phyloP scores from a whole-genome alignment of 1,140 invertebrate species.

The Dendrolimus kikuchii region DNA sequence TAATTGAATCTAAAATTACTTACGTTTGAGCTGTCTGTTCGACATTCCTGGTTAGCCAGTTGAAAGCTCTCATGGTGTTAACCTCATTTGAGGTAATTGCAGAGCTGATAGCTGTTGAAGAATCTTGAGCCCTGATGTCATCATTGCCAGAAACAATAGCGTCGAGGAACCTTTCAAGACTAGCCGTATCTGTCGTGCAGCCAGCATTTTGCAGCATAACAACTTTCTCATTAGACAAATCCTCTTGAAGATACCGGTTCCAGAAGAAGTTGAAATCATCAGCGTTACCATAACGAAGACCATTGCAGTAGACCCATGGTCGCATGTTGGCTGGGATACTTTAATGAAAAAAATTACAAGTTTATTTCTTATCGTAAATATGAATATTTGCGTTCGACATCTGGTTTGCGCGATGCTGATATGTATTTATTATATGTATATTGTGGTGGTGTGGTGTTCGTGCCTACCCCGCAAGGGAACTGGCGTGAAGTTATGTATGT shows the following conservation, averaged over 20 bases:
- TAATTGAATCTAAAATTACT: conserved; percentile 27
- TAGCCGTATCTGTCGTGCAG: conserved; percentile 66
- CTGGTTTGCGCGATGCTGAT: too few species aligned
- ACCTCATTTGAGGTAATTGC: conserved; percentile 59
- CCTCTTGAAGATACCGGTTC: conserved; percentile 58
- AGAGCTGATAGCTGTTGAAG: conserved; percentile 45
- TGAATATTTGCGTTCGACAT: too few species aligned
- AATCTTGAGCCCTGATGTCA: conserved; percentile 62
- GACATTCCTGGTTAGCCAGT: conserved; percentile 67
- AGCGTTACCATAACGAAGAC: conserved; percentile 60
- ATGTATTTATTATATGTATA: too few species aligned
- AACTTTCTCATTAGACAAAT: conserved; percentile 71
- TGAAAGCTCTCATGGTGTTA: conserved; percentile 62
- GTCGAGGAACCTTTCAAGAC: conserved; percentile 47
- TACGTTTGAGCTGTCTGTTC: conserved; percentile 56
- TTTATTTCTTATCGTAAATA: too few species aligned
- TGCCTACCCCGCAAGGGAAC: too few species aligned
- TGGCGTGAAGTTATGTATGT: too few species aligned
- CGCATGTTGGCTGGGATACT: conserved; percentile 73
- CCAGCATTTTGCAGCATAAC: conserved; percentile 74
- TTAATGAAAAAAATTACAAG: conserved; percentile 9
- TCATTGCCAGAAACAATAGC: conserved; percentile 37
- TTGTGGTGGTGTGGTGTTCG: too few species aligned
- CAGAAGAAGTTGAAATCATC: conserved; percentile 71
- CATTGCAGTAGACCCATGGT: conserved; percentile 74